A percentile compares a stretch with the other conserved stretches of the same genome.
phyloP scores from a whole-genome alignment of 2,113 vertebrate genomes.

The Recurvirostra avosetta region DNA sequence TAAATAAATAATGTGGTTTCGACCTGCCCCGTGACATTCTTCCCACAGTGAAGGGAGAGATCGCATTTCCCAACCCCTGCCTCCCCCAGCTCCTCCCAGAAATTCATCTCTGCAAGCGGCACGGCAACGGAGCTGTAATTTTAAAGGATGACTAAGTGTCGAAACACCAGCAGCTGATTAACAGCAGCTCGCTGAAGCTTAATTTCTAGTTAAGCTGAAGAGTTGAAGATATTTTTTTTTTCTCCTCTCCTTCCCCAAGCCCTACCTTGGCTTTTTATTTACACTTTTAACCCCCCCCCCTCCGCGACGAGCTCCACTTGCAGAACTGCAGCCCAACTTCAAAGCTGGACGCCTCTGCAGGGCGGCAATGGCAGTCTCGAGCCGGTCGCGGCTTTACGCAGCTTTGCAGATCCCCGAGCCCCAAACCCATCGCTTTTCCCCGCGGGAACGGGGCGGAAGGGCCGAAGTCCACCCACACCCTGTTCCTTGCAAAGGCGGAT shows the following conservation, averaged over 20 bases:
- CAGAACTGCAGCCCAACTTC: not conserved
- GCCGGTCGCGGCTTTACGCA: not conserved
- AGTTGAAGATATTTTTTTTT: fast-evolving
- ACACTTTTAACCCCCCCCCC: not conserved
- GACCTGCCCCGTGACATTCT: not conserved
- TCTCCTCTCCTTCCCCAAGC: not conserved
- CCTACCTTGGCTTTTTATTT: not conserved
- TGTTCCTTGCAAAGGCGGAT: not conserved
- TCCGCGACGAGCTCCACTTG: fast-evolving
- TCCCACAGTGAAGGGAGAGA: not conserved
- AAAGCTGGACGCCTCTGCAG: fast-evolving
- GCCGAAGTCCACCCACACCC: not conserved
- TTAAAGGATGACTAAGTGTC: not conserved
- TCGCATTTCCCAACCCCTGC: not conserved
- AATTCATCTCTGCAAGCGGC: not conserved
- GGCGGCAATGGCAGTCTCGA: not conserved
- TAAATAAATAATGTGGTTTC: not conserved
- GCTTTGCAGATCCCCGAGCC: not conserved
- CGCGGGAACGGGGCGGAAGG: not conserved
- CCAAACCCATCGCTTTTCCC: not conserved
- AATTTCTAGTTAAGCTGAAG: not conserved
- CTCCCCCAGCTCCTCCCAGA: not conserved
- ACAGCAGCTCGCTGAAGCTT: not conserved
- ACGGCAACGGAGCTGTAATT: not conserved
- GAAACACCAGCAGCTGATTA: not conserved